Conservation (phyloP, 2,888 invertebrate genomes). For the Lycocerus yunnanus region DNA sequence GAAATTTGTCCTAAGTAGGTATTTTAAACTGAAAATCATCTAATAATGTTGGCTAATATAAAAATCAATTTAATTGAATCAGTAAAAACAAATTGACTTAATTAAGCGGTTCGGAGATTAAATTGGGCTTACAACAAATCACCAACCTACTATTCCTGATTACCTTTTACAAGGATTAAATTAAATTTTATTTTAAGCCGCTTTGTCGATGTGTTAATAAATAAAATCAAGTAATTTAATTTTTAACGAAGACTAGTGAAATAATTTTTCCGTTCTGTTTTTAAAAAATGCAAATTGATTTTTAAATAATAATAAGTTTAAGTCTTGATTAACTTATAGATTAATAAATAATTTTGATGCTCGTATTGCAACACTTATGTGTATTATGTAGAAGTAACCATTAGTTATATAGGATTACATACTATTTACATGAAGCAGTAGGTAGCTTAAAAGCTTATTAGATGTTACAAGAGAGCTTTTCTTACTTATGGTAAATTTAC, state of each 20-base stretch:
- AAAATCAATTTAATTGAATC: constrained; percentile 21
- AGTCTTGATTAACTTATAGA: not conserved
- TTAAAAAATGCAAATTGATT: not conserved
- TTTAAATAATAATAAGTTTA: not conserved
- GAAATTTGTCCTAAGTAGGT: not conserved
- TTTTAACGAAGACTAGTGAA: not conserved
- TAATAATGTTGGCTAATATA: constrained; percentile 14
- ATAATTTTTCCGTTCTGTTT: not conserved
- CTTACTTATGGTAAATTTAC: constrained; percentile 11
- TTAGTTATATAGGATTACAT: not conserved
- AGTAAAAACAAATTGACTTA: constrained; percentile 27
- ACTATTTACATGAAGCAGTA: not conserved
- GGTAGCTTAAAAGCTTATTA: constrained; percentile 7
- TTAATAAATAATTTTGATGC: not conserved
- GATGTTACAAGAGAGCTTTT: not conserved
- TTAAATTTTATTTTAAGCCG: constrained; percentile 22
- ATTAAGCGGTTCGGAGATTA: constrained; percentile 34
- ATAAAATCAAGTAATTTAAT: constrained; percentile 17
- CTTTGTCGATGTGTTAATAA: constrained; percentile 23
- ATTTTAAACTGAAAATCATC: not conserved
- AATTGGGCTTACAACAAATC: constrained; percentile 35
- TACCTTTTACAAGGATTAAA: constrained; percentile 32
- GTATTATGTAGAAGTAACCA: not conserved
- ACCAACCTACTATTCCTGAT: constrained; percentile 30
- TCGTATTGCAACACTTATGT: not conserved